Evolutionary conservation across 2,888 invertebrate genomes (phyloP).

Genomic region (Eurytoma adleriae): DNA sequence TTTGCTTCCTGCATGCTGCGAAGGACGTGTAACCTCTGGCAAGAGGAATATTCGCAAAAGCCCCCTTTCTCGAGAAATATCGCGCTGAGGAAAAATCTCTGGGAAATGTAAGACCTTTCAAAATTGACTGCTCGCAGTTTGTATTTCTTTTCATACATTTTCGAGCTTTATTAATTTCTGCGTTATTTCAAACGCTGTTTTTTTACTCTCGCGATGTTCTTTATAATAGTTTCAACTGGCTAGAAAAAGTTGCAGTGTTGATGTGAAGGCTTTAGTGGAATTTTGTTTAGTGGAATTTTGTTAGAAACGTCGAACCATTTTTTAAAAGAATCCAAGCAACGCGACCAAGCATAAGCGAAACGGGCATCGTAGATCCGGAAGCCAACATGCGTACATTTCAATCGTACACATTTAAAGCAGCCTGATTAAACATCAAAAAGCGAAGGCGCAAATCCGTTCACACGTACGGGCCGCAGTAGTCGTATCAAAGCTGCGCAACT

Average conservation of each 20-base stretch:
- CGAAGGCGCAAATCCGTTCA: neutral
- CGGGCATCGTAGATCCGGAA: neutral
- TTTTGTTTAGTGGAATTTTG: no score
- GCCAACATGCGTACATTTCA: neutral
- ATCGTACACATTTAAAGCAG: slow-evolving; percentile 10
- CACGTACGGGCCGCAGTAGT: no score
- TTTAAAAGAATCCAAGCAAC: no score
- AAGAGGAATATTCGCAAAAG: slow-evolving; percentile 52
- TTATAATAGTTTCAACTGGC: no score
- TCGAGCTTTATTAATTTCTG: neutral
- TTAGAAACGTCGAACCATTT: no score
- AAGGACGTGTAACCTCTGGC: slow-evolving; percentile 52
- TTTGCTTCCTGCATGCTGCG: slow-evolving; percentile 53
- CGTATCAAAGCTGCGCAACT: neutral
- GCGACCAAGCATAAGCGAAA: no score
- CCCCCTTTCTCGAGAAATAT: slow-evolving; percentile 44
- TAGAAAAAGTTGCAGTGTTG: no score
- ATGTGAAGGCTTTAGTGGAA: no score
- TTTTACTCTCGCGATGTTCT: no score
- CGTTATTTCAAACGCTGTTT: neutral
- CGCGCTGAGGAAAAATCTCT: slow-evolving; percentile 18
- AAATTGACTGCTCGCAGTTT: slow-evolving; percentile 4
- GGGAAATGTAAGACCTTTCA: slow-evolving; percentile 6
- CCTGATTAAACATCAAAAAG: neutral
- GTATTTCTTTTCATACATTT: slow-evolving; percentile 14